Conservation (phyloP, 2,797 vertebrate genomes). For the Tiaroga cobitis region DNA sequence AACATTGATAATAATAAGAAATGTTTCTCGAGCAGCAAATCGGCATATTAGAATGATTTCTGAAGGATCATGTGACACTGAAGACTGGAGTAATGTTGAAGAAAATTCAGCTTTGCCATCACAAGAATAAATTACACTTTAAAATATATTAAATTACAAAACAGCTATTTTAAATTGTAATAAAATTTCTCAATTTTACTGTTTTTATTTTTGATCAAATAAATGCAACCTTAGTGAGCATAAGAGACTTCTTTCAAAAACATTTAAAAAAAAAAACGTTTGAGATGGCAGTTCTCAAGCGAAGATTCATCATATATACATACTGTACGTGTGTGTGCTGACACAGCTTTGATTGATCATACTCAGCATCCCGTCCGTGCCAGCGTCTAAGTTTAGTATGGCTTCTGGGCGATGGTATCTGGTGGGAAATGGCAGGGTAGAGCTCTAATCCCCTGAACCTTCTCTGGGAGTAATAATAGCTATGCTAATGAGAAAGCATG, state of each 20-base stretch:
- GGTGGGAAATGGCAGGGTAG: constrained; percentile 43
- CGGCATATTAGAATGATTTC: not conserved
- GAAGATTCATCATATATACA: not conserved
- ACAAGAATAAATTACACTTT: not conserved
- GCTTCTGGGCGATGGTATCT: constrained; percentile 44
- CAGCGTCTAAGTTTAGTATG: constrained; percentile 58
- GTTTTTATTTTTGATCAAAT: not conserved
- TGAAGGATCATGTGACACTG: not conserved
- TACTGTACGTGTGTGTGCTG: not conserved
- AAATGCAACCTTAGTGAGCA: no score
- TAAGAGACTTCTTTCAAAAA: not conserved
- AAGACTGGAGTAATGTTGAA: not conserved
- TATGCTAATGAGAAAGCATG: constrained; percentile 36
- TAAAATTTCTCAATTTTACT: no score
- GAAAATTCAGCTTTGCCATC: not conserved
- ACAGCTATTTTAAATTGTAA: not conserved
- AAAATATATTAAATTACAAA: not conserved
- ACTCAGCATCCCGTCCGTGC: constrained; percentile 32
- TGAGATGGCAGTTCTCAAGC: not conserved
- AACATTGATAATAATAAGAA: not conserved
- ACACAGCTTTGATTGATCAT: constrained; percentile 23
- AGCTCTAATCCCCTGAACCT: constrained; percentile 55
- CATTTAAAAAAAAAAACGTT: not conserved
- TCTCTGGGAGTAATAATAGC: constrained; percentile 58
- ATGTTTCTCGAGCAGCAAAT: not conserved